Percentiles rank a stretch among this genome's conserved stretches.
These are phyloP conservation scores for Austrolebias charrua DNA, from an alignment of 2,797 vertebrate genomes.

Conservation along the genomic window DNA sequence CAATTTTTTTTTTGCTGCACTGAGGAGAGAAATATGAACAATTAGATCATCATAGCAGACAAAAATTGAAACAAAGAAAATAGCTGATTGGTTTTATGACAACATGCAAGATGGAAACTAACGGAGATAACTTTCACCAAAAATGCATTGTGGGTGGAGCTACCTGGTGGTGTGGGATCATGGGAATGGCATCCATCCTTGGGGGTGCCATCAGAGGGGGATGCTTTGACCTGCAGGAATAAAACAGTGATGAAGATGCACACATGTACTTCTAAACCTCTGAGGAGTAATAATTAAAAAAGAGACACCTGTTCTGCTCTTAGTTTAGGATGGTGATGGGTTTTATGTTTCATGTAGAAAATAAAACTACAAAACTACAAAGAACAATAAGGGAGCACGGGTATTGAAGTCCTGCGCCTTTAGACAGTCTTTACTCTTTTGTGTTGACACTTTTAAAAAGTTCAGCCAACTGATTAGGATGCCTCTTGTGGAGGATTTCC, in stretches of 20 bases:
- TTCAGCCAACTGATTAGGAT: too few relatives aligned
- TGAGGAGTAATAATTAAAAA: background rate
- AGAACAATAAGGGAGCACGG: too few relatives aligned
- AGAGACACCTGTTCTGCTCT: too few relatives aligned
- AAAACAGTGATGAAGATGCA: background rate
- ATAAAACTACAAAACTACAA: too few relatives aligned
- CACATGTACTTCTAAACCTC: background rate
- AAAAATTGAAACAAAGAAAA: background rate
- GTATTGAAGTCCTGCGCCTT: too few relatives aligned
- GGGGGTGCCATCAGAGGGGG: conserved; percentile 78
- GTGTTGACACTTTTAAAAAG: too few relatives aligned
- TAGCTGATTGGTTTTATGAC: background rate
- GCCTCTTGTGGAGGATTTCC: too few relatives aligned
- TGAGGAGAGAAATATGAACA: background rate
- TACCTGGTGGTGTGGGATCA: conserved; percentile 97
- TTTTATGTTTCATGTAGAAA: too few relatives aligned
- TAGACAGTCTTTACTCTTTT: too few relatives aligned
- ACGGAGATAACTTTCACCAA: background rate
- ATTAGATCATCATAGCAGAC: too few relatives aligned
- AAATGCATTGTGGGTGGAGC: conserved; percentile 7
- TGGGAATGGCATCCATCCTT: conserved; percentile 83
- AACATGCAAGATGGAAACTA: background rate
- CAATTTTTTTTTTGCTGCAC: background rate
- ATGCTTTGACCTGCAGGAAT: conserved; percentile 85
- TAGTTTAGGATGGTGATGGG: too few relatives aligned